Base-by-base conservation (phyloP, 2,797 vertebrate genomes). In the Gambelia wislizenii region DNA sequence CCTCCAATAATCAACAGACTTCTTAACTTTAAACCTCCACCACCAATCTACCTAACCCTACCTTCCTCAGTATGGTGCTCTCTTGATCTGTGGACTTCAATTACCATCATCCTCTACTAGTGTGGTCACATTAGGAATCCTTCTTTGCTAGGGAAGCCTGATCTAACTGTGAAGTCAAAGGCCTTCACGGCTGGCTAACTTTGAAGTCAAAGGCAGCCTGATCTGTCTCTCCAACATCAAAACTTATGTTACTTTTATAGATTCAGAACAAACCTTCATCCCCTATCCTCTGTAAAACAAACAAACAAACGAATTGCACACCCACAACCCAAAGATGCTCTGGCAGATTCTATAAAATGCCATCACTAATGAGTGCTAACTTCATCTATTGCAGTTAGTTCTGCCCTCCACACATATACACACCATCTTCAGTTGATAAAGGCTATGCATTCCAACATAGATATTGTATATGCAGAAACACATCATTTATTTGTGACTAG, bases 321-420 rank as follows among this genome's bases (percentile, higher is more conserved):
- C 33, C 20, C 54, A 44, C 36, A n/a, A 39, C 39, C 27, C 25
- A 86, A 74, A 74, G 67, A 61, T 18, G 36, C 13, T n/a, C 14
- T 77, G 42, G 59, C 72, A 67, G n/a, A 39, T 70, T 75, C 49
- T 76, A 39, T 75, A 76, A 88, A 76, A 52, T 83, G 56, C 42
- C 42, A 75, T 36, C 16, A 14, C 3, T 33, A 67, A 33, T 67
- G 30, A 30, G 22, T 10, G 10, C 44, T 47, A 22, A 44, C 44
- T 22, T 42, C 27, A 36, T 82, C 14, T 25, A 14, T 61, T 36
- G 56, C 14, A 83, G 42, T 69, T 72, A 39, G 52, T 25, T 70
- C 61, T 69, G 25, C 47, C 27, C 18, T 5, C 20, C 54, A 8
- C 16, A 18, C 54, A n/a, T n/a, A n/a, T n/a, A n/a, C 20, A 16